These are phyloP conservation scores for Drosophila orena DNA, from an alignment of 1,140 invertebrate species.

Conservation along the genomic window DNA sequence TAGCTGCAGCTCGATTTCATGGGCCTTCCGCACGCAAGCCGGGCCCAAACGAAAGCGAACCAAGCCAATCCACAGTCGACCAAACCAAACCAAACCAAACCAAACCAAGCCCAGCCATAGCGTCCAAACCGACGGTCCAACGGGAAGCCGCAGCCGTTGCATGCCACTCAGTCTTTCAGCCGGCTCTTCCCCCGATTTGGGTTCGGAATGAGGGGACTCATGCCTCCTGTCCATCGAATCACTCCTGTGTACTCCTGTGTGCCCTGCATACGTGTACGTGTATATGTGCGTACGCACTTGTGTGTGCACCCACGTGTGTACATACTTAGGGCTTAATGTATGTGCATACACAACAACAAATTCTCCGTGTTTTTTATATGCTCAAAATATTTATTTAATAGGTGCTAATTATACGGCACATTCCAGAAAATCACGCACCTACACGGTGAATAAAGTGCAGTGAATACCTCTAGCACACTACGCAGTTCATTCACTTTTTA, in stretches of 20 bases:
- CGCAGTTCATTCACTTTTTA: too few species aligned
- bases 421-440: constrained; percentile 32
- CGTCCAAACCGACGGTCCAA: constrained; percentile 49
- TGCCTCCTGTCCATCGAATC: constrained; percentile 30
- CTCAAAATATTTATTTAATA: constrained; percentile 44
- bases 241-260: constrained; percentile 33
- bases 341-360: constrained; percentile 30
- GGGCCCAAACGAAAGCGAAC: constrained; percentile 14
- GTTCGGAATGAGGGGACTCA: constrained; percentile 24
- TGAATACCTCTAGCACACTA: background rate
- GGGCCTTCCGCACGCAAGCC: constrained; percentile 74
- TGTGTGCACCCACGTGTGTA: constrained; percentile 37
- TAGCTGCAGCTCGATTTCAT: constrained; percentile 74
- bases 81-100: constrained; percentile 3
- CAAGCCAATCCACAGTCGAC: constrained; percentile 1
- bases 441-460: constrained; percentile 9
- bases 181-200: constrained; percentile 12
- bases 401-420: constrained; percentile 33
- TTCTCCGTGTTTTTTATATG: constrained; percentile 1
- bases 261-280: constrained; percentile 20
- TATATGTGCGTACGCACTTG: constrained; percentile 29
- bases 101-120: constrained; percentile 32
- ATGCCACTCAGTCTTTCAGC: constrained; percentile 43
- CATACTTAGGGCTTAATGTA: constrained; percentile 19
- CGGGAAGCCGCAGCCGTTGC: constrained; percentile 71